These are phyloP conservation scores for Echinops telfairi DNA, from an alignment of 2,113 vertebrate species.

Conservation along the genomic window DNA sequence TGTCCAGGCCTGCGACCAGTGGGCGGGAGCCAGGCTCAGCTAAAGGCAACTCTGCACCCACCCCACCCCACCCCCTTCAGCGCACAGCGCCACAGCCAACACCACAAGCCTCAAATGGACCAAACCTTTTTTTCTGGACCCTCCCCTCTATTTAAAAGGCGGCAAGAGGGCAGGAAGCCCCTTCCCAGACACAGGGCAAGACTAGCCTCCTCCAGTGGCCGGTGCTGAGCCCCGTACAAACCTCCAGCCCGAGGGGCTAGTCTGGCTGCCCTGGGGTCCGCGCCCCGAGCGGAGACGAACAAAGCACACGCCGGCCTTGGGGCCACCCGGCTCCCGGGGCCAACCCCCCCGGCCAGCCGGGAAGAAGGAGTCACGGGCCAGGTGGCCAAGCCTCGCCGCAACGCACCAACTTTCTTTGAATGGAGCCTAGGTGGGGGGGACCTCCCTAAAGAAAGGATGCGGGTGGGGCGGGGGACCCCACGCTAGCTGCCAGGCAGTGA, in stretches of 20 bases:
- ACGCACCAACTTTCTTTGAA: neutral
- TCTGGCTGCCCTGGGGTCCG: conserved; percentile 71
- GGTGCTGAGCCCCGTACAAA: conserved; percentile 64
- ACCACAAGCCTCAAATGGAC: neutral
- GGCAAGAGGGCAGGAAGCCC: neutral
- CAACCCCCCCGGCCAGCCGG: neutral
- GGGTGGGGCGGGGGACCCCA: neutral
- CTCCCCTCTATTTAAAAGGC: neutral
- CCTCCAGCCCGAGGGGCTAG: conserved; percentile 79
- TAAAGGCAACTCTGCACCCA: neutral
- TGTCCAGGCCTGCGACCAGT: neutral
- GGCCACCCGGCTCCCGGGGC: neutral
- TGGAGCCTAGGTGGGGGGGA: neutral
- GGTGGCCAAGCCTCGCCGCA: neutral
- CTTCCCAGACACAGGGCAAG: neutral
- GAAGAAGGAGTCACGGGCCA: no score
- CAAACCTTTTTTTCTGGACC: neutral
- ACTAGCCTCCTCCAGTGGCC: neutral
- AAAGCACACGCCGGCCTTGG: neutral
- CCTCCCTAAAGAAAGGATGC: neutral
- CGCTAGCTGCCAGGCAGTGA: conserved; percentile 50
- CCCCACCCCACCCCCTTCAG: neutral
- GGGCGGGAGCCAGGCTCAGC: neutral
- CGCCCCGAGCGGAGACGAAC: neutral
- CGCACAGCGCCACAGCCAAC: neutral